Evolutionary conservation across 2,888 invertebrate genomes (phyloP).

Genomic region (Cremastinae sp.): DNA sequence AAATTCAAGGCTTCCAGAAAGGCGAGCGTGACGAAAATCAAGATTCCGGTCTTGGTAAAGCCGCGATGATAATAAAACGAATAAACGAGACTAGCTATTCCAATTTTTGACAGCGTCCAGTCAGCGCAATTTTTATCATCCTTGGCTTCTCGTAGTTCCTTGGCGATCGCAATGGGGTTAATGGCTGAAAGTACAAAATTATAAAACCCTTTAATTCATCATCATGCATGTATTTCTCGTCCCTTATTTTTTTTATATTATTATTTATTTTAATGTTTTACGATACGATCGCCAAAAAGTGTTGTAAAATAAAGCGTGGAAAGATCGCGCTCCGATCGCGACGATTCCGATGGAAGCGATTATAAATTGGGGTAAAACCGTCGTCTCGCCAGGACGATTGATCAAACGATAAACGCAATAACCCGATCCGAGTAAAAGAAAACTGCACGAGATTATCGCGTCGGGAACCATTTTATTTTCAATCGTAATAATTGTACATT

Average conservation of each 20-base stretch:
- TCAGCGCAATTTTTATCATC: slow-evolving; percentile 54
- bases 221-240: no score
- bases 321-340: slow-evolving; percentile 66
- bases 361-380: slow-evolving; percentile 61
- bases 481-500: background rate
- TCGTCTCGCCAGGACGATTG: slow-evolving; percentile 58
- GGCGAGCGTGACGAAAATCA: slow-evolving; percentile 56
- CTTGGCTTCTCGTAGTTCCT: slow-evolving; percentile 59
- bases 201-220: no score
- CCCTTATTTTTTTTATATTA: background rate
- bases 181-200: slow-evolving; percentile 63
- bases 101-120: slow-evolving; percentile 57
- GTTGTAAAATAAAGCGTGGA: slow-evolving; percentile 67
- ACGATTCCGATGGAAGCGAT: slow-evolving; percentile 67
- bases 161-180: slow-evolving; percentile 66
- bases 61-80: slow-evolving; percentile 64
- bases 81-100: slow-evolving; percentile 63
- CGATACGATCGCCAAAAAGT: slow-evolving; percentile 59
- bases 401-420: slow-evolving; percentile 65
- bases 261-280: background rate
- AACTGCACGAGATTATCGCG: slow-evolving; percentile 67
- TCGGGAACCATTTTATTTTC: slow-evolving; percentile 68
- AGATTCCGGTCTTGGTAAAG: slow-evolving; percentile 56
- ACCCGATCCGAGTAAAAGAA: slow-evolving; percentile 68
- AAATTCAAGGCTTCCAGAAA: slow-evolving; percentile 54